phyloP scores from a whole-genome alignment of 53 echinoderm and acorn worm genomes.

The Actinopyga echinites region DNA sequence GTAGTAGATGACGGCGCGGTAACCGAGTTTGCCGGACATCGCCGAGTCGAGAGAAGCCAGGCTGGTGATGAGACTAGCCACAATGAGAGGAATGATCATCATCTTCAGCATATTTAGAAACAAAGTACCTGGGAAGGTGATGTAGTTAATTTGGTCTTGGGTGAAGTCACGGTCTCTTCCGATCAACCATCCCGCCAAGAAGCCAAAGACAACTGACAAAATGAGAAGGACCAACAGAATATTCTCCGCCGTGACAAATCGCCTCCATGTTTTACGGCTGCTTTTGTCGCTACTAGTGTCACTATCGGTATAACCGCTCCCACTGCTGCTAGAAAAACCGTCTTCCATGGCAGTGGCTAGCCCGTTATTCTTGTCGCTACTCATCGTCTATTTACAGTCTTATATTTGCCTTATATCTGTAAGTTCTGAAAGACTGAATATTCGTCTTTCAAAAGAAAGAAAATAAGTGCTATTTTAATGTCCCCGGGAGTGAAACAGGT shows the following conservation, averaged over 20 bases:
- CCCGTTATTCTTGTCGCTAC: too few relatives aligned
- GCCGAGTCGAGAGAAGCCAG: constrained; percentile 84
- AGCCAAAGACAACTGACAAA: constrained; percentile 77
- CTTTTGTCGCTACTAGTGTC: not conserved
- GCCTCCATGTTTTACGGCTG: constrained; percentile 30
- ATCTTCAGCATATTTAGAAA: constrained; percentile 99
- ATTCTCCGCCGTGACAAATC: constrained; percentile 70
- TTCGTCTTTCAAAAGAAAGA: too few relatives aligned
- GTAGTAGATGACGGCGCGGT: constrained; percentile 84
- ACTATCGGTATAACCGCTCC: not conserved
- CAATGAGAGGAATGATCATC: constrained; percentile 97
- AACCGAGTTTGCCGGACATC: constrained; percentile 90
- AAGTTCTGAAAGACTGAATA: too few relatives aligned
- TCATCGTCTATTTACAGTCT: too few relatives aligned
- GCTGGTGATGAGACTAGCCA: constrained; percentile 82
- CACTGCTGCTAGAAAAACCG: not conserved
- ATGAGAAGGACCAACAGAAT: constrained; percentile 80
- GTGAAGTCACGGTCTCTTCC: constrained; percentile 72
- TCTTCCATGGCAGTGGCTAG: not conserved
- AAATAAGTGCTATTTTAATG: too few relatives aligned
- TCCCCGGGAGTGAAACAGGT: too few relatives aligned
- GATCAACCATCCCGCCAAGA: constrained; percentile 79
- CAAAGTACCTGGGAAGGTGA: constrained; percentile 88
- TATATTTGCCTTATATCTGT: too few relatives aligned
- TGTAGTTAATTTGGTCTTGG: constrained; percentile 80